phyloP scores from a whole-genome alignment of 2,797 vertebrate genomes.

The Muraenolepis orangiensis region DNA sequence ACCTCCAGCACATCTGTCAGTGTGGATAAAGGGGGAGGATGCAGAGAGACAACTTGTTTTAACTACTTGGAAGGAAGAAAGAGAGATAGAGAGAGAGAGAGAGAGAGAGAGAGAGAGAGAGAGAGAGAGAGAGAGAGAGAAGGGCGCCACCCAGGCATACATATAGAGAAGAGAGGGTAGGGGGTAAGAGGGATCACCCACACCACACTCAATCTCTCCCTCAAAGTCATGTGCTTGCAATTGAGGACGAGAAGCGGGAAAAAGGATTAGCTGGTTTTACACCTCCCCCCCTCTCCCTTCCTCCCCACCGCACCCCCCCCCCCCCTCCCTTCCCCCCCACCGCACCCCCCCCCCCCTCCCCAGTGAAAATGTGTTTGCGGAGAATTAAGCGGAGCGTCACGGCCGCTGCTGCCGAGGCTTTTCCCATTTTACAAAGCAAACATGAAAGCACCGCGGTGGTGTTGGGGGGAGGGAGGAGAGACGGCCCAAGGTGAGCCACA shows the following conservation, averaged over 20 bases:
- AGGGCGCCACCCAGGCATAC: too few relatives aligned
- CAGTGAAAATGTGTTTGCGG: not conserved
- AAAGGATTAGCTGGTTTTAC: not conserved
- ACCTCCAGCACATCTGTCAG: not conserved
- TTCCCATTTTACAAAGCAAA: slow-evolving; percentile 1
- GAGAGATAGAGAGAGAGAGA: too few relatives aligned
- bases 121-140: too few relatives aligned
- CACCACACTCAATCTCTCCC: not conserved
- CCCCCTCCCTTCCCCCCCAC: too few relatives aligned
- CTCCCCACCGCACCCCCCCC: too few relatives aligned
- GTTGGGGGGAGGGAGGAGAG: not conserved
- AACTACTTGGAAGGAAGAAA: too few relatives aligned
- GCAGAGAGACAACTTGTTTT: not conserved
- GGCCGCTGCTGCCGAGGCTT: not conserved
- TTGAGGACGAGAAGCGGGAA: not conserved
- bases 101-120: too few relatives aligned
- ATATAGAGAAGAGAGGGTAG: too few relatives aligned
- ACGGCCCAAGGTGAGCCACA: not conserved
- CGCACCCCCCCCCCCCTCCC: too few relatives aligned
- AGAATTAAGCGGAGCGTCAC: not conserved
- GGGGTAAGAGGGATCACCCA: too few relatives aligned
- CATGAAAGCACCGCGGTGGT: not conserved
- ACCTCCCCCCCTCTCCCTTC: too few relatives aligned
- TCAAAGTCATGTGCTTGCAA: not conserved
- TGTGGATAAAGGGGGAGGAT: not conserved